Conservation (phyloP, 1,140 invertebrate species). For the Sipha flava region DNA sequence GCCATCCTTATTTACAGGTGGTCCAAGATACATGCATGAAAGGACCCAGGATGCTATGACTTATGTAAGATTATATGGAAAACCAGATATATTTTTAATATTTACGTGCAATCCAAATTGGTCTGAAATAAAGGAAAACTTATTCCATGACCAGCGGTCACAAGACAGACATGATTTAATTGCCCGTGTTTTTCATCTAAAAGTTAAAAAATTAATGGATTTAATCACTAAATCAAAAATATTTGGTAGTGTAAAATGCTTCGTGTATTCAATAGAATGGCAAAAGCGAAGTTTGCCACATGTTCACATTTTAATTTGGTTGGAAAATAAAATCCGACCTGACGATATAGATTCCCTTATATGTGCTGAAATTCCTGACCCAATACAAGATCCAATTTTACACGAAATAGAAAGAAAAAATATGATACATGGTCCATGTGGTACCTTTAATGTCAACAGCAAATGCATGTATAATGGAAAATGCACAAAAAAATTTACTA, state of each 20-base stretch:
- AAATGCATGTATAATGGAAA: no score
- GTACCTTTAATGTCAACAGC: no score
- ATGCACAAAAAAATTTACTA: no score
- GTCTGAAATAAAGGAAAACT: constrained; percentile 34
- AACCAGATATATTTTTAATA: constrained; percentile 35
- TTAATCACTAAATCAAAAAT: background rate
- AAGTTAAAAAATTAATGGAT: background rate
- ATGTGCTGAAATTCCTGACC: background rate
- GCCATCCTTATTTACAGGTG: background rate
- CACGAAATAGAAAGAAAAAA: background rate
- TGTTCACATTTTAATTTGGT: constrained; percentile 41
- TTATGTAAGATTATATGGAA: constrained; percentile 44
- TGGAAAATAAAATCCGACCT: background rate
- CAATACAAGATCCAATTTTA: background rate
- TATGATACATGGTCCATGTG: no score
- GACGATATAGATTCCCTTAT: background rate
- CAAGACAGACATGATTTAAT: background rate
- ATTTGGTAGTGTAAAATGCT: background rate
- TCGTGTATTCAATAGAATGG: background rate
- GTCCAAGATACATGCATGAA: background rate
- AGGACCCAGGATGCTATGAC: constrained; percentile 46
- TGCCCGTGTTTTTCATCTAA: background rate
- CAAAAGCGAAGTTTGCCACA: constrained; percentile 42
- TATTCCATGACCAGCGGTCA: background rate
- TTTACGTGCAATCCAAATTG: constrained; percentile 37